Conservation (phyloP, 2,797 vertebrate species). For the Acanthornis magna region DNA sequence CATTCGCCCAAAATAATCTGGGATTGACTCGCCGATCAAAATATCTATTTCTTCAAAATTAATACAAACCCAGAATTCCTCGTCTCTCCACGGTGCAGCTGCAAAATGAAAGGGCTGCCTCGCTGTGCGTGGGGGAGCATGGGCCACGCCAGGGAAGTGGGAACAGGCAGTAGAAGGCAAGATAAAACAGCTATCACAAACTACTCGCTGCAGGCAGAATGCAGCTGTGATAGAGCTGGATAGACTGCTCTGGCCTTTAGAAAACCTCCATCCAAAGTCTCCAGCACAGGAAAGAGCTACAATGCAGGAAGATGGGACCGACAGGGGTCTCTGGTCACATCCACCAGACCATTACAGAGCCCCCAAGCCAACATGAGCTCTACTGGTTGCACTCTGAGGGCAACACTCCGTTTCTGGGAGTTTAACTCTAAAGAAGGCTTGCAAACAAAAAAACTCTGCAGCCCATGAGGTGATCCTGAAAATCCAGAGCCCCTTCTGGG, state of each 20-base stretch:
- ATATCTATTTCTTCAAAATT: constrained; percentile 53
- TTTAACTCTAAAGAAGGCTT: not conserved
- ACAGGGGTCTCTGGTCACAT: not conserved
- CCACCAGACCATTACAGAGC: not conserved
- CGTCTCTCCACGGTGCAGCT: not conserved
- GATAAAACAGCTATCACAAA: not conserved
- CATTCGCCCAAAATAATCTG: constrained; percentile 34
- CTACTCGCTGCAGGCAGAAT: not conserved
- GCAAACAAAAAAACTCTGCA: not conserved
- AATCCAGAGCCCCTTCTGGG: not conserved
- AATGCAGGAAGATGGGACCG: not conserved
- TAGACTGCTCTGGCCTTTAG: not conserved
- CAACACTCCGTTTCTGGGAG: not conserved
- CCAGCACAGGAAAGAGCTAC: not conserved
- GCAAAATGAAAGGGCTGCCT: not conserved
- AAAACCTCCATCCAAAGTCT: not conserved
- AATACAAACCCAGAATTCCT: not conserved
- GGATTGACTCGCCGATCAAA: constrained; percentile 53
- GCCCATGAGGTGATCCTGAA: not conserved
- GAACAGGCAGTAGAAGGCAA: not conserved
- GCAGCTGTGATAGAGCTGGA: not conserved
- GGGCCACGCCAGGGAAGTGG: not conserved
- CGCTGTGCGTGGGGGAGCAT: not conserved
- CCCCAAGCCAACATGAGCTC: not conserved
- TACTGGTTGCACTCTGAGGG: not conserved